These are phyloP conservation scores for Gallinago nigripennis DNA, from an alignment of 2,797 vertebrate species.

Conservation along the genomic window DNA sequence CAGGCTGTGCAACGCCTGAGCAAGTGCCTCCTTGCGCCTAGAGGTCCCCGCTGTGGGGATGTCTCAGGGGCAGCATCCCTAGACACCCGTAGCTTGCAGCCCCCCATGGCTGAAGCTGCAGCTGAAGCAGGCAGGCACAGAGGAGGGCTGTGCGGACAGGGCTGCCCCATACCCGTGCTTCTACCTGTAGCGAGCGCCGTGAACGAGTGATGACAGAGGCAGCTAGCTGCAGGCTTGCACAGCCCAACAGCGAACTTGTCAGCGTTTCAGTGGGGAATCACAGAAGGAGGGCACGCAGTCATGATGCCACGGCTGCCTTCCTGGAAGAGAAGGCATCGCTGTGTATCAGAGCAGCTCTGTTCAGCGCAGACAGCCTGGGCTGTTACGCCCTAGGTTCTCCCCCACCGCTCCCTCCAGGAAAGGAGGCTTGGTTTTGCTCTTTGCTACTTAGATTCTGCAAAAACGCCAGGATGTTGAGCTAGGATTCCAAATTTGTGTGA, in stretches of 20 bases:
- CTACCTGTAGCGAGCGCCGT: rapidly evolving
- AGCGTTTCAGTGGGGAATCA: background rate
- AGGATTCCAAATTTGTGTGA: background rate
- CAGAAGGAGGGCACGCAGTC: background rate
- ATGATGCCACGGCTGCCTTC: background rate
- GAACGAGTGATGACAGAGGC: background rate
- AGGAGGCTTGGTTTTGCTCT: background rate
- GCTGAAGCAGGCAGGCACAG: background rate
- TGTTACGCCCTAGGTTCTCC: background rate
- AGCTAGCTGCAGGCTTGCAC: background rate
- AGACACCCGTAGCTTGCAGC: background rate
- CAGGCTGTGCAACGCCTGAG: rapidly evolving
- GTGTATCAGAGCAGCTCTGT: background rate
- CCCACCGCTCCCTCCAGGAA: background rate
- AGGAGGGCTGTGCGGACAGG: background rate
- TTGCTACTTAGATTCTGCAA: background rate
- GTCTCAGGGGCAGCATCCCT: background rate
- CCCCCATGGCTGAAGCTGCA: background rate
- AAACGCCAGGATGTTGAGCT: background rate
- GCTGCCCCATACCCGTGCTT: rapidly evolving
- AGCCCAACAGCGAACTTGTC: background rate
- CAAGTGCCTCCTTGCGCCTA: background rate
- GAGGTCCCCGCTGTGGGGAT: background rate
- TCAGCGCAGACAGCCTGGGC: background rate
- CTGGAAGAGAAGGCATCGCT: background rate